These are phyloP conservation scores for Geophilus truncorum DNA, from an alignment of 2,888 invertebrate species.

Conservation along the genomic window DNA sequence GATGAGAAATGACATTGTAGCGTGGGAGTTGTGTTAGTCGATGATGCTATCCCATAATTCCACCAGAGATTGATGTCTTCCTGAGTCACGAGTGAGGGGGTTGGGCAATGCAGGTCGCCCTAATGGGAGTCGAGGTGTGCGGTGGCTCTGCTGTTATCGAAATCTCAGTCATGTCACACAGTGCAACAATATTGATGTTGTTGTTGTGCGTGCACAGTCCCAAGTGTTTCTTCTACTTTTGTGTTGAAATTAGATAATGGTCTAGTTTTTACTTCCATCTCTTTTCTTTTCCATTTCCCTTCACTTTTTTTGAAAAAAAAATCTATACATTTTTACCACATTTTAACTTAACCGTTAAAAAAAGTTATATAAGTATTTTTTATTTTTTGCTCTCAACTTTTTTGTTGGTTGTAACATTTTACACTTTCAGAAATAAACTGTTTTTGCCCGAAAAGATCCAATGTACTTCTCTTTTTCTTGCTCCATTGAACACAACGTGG, in stretches of 20 bases:
- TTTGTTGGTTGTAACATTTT: conserved; percentile 18
- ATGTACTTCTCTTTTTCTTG: conserved; percentile 12
- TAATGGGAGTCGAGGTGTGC: conserved; percentile 26
- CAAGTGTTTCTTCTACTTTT: neutral
- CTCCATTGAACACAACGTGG: neutral
- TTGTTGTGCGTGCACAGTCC: neutral
- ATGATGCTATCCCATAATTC: conserved; percentile 8
- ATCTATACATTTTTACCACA: neutral
- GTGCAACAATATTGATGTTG: conserved; percentile 20
- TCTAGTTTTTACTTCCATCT: neutral
- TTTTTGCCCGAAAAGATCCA: conserved; percentile 27
- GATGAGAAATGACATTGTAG: conserved; percentile 13
- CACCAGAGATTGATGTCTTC: conserved; percentile 5
- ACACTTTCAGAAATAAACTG: conserved; percentile 25
- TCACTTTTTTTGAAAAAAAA: neutral
- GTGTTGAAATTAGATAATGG: conserved; percentile 6
- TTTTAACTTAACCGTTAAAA: neutral
- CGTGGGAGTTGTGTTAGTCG: conserved; percentile 19
- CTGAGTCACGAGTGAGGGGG: conserved; percentile 15
- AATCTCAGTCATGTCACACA: conserved; percentile 15
- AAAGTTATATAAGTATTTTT: neutral
- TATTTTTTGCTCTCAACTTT: neutral
- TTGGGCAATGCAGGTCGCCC: conserved; percentile 19
- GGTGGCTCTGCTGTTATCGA: conserved; percentile 13
- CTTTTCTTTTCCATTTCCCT: neutral